Evolutionary conservation across 2,888 invertebrate species (phyloP).

Genomic region (Cybosia mesomella): DNA sequence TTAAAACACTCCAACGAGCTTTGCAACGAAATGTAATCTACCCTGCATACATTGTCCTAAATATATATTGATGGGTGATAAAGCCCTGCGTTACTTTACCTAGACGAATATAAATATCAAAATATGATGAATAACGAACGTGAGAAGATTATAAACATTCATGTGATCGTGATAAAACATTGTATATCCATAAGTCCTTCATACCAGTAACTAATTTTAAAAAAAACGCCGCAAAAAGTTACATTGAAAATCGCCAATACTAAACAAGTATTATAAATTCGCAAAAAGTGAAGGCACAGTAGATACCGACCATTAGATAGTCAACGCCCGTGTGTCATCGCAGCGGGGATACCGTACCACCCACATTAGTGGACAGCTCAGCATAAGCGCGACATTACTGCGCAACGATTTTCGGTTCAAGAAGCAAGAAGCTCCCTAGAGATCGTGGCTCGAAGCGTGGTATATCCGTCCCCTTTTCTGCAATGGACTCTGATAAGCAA

Average conservation of each 20-base stretch:
- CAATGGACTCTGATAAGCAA: neutral
- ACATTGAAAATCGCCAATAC: neutral
- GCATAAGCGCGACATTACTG: neutral
- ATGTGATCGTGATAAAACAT: neutral
- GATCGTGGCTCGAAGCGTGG: neutral
- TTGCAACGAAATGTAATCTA: conserved; percentile 13
- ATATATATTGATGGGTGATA: neutral
- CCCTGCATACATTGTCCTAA: conserved; percentile 1
- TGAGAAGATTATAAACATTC: conserved; percentile 6
- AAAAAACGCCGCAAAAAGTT: neutral
- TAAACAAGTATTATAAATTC: neutral
- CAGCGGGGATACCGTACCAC: neutral
- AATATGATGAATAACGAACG: conserved; percentile 1
- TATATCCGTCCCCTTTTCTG: neutral
- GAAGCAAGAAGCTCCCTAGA: neutral
- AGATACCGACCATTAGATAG: neutral
- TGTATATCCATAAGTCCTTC: neutral
- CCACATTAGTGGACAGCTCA: neutral
- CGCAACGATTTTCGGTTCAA: neutral
- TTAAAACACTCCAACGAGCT: conserved; percentile 8
- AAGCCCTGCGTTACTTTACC: neutral
- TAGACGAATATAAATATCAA: neutral
- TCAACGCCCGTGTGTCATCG: neutral
- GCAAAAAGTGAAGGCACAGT: neutral
- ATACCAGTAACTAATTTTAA: neutral